Evolutionary conservation across 2,888 invertebrate genomes (phyloP).

Genomic region (Perdita meconis): DNA sequence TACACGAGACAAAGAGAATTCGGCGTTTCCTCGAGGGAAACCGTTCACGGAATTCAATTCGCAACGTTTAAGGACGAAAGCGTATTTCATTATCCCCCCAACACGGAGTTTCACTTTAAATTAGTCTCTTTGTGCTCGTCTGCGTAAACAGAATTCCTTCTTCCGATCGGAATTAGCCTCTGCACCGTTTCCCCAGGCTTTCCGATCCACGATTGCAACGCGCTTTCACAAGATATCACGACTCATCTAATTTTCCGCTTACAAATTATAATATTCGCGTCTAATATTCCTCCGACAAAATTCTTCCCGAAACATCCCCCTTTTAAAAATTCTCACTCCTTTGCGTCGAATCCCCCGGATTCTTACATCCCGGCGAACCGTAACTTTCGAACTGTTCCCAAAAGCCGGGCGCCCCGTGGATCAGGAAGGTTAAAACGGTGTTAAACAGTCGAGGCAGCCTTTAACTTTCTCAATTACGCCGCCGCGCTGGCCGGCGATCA

Average conservation of each 20-base stretch:
- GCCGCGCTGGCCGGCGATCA: neutral
- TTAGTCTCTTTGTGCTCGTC: slow-evolving; percentile 19
- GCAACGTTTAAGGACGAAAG: slow-evolving; percentile 24
- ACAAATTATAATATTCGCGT: neutral
- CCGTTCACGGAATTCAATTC: slow-evolving; percentile 35
- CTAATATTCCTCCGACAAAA: neutral
- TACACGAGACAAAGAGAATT: neutral
- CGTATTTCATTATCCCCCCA: slow-evolving; percentile 31
- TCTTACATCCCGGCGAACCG: too few relatives aligned
- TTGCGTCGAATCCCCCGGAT: neutral
- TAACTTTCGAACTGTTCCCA: neutral
- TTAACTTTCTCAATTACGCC: slow-evolving; percentile 6
- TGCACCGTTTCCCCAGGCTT: neutral
- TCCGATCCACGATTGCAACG: slow-evolving; percentile 4
- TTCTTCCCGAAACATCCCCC: neutral
- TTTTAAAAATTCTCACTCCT: too few relatives aligned
- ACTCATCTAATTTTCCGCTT: neutral
- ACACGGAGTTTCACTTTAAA: slow-evolving; percentile 19
- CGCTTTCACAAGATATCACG: neutral
- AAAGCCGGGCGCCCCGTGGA: too few relatives aligned
- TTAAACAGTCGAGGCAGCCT: neutral
- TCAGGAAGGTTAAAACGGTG: neutral
- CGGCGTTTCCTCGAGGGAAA: neutral
- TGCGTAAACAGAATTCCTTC: slow-evolving; percentile 37
- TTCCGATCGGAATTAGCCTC: neutral